phyloP scores from a whole-genome alignment of 2,113 vertebrate species.

The Gymnobelideus leadbeateri region DNA sequence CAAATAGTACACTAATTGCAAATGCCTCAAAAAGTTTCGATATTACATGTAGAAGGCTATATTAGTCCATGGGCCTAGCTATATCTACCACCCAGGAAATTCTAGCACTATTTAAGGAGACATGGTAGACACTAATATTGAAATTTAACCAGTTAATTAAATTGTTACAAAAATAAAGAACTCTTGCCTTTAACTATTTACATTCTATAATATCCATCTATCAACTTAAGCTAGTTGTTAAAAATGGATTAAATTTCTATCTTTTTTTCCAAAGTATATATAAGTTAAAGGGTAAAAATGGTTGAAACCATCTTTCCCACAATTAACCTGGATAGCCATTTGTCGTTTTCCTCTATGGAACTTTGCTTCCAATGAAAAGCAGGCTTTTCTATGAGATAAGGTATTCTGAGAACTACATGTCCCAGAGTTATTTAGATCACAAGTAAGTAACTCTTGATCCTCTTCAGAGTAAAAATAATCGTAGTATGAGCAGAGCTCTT shows the following conservation, averaged over 20 bases:
- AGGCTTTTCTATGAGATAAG: not conserved
- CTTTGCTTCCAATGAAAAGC: not conserved
- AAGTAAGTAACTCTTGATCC: not conserved
- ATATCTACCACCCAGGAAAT: not conserved
- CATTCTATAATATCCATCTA: not conserved
- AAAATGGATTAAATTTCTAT: not conserved
- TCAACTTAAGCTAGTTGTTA: not conserved
- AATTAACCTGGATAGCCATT: not conserved
- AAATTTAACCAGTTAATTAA: not conserved
- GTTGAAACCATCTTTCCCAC: not conserved
- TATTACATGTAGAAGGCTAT: too few relatives aligned
- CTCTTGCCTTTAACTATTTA: not conserved
- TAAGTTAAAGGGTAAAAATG: not conserved
- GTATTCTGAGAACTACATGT: not conserved
- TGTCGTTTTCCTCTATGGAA: not conserved
- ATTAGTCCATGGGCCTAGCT: too few relatives aligned
- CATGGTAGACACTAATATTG: not conserved
- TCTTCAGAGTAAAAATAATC: not conserved
- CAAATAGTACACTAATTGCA: too few relatives aligned
- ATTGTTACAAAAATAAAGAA: not conserved
- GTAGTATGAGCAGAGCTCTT: not conserved
- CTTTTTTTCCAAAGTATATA: not conserved
- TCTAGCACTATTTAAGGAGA: not conserved
- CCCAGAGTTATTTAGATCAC: not conserved
- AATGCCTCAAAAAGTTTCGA: too few relatives aligned